A percentile compares a stretch with the other conserved stretches of the same genome.
phyloP scores from a whole-genome alignment of 2,888 invertebrate genomes.

The Stratiomys singularior region DNA sequence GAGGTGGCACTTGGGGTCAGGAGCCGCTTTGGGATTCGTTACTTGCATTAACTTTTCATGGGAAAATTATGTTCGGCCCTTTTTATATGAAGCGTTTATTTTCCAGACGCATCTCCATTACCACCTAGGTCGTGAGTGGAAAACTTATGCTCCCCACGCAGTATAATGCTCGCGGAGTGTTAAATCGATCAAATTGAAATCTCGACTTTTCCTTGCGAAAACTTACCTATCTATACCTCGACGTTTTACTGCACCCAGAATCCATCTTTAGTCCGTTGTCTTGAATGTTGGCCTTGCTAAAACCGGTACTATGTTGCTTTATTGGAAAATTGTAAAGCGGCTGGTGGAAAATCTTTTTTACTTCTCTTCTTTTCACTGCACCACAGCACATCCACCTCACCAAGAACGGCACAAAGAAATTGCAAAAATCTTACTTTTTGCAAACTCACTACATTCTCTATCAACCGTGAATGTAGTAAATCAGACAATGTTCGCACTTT shows the following conservation, averaged over 20 bases:
- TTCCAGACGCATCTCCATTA: neutral
- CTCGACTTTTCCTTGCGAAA: neutral
- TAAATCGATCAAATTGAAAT: slow-evolving; percentile 22
- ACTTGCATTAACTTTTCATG: neutral
- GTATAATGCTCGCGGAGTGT: neutral
- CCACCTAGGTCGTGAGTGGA: neutral
- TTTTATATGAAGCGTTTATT: neutral
- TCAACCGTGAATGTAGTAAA: neutral
- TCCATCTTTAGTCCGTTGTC: slow-evolving; percentile 8
- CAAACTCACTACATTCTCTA: slow-evolving; percentile 1
- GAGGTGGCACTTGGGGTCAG: neutral
- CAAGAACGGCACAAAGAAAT: neutral
- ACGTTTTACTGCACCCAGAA: neutral
- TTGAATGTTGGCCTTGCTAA: neutral
- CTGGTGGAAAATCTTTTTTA: neutral
- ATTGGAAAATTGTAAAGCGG: neutral
- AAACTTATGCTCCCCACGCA: neutral
- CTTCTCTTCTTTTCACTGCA: slow-evolving; percentile 15
- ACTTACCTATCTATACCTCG: slow-evolving; percentile 23
- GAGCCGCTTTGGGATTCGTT: neutral
- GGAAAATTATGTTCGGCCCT: neutral
- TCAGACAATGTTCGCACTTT: neutral
- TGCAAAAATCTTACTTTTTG: neutral
- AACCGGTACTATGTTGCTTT: neutral
- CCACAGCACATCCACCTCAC: slow-evolving; percentile 6